Evolutionary conservation across 2,888 invertebrate genomes (phyloP).

Genomic region (Pristionchus arcanus): DNA sequence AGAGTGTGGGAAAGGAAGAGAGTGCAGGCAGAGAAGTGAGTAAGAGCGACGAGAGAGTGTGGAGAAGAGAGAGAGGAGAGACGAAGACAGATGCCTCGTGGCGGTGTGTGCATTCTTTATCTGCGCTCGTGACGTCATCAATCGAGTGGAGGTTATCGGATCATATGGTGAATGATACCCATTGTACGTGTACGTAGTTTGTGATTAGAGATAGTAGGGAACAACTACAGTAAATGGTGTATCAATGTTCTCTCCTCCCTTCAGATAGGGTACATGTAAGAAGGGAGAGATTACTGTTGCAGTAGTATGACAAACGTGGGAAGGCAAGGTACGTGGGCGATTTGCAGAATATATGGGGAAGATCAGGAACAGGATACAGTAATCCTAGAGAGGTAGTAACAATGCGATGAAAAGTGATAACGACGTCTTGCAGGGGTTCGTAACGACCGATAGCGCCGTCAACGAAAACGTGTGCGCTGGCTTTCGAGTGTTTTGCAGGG

Average conservation of each 20-base stretch:
- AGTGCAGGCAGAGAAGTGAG: neutral
- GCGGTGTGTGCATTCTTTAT: constrained; percentile 46
- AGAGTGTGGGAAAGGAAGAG: neutral
- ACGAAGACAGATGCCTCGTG: constrained; percentile 17
- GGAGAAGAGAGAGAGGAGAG: neutral
- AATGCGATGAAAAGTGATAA: neutral
- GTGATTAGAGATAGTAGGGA: neutral
- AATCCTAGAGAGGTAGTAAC: neutral
- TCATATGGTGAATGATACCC: constrained; percentile 41
- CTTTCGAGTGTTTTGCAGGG: neutral
- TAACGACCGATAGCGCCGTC: neutral
- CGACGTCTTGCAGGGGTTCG: neutral
- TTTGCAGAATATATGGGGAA: neutral
- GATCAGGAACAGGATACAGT: neutral
- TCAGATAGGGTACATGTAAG: neutral
- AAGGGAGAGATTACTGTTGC: neutral
- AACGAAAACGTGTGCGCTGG: neutral
- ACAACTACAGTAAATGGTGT: neutral
- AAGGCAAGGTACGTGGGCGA: neutral
- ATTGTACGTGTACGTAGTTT: constrained; percentile 15
- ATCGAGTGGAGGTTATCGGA: constrained; percentile 24
- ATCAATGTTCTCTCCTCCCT: neutral
- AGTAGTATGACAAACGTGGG: neutral
- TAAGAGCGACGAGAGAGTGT: neutral
- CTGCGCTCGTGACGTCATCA: constrained; percentile 31